phyloP scores from a whole-genome alignment of 1,140 invertebrate species.

The Hyles vespertilio region DNA sequence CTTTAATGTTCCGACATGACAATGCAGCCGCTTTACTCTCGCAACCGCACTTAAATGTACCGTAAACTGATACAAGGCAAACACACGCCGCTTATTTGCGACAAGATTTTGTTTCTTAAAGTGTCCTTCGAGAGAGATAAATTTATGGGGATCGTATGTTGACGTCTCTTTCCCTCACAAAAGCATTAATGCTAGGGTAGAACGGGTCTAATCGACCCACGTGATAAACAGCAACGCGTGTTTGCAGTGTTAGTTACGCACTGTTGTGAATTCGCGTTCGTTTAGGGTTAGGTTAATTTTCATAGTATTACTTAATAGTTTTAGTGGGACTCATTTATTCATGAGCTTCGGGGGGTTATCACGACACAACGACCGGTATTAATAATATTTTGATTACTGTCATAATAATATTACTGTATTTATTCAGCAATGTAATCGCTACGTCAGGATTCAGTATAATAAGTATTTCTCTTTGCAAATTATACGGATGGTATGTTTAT shows the following conservation, averaged over 20 bases:
- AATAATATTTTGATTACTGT: too few relatives aligned
- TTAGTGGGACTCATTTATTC: background rate
- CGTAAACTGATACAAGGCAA: slow-evolving; percentile 49
- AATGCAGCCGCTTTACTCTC: slow-evolving; percentile 33
- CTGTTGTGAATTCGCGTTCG: slow-evolving; percentile 55
- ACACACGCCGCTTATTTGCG: slow-evolving; percentile 33
- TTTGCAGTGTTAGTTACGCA: slow-evolving; percentile 54
- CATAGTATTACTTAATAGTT: slow-evolving; percentile 48
- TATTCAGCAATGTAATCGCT: too few relatives aligned
- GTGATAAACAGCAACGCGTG: slow-evolving; percentile 58
- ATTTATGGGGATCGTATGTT: slow-evolving; percentile 12
- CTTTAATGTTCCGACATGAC: slow-evolving; percentile 18
- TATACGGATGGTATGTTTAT: too few relatives aligned
- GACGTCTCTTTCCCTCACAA: slow-evolving; percentile 14
- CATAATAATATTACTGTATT: too few relatives aligned
- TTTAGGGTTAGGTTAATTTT: slow-evolving; percentile 47
- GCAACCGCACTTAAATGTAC: slow-evolving; percentile 39
- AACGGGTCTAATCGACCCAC: slow-evolving; percentile 39
- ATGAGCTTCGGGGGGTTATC: too few relatives aligned
- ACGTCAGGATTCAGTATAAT: too few relatives aligned
- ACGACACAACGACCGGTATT: too few relatives aligned
- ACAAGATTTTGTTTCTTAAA: slow-evolving; percentile 26
- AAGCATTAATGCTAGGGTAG: slow-evolving; percentile 33
- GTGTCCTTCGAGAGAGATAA: slow-evolving; percentile 11
- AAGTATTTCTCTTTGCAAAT: too few relatives aligned